phyloP scores from a whole-genome alignment of 2,797 vertebrate species.

The Lemur catta region DNA sequence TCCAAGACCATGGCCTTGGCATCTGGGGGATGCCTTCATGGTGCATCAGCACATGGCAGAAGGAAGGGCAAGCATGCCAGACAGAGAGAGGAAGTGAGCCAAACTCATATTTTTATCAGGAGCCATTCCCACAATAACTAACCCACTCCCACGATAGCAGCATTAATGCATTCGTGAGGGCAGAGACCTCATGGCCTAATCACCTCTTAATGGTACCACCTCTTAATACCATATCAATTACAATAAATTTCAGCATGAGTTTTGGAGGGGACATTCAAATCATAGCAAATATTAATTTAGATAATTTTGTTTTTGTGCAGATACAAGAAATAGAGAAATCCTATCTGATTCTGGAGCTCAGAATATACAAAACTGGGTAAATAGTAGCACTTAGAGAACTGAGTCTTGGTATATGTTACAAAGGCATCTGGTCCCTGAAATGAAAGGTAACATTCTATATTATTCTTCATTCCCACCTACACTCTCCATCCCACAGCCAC shows the following conservation, averaged over 20 bases:
- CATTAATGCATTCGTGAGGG: background rate
- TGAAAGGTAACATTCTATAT: background rate
- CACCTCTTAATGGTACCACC: background rate
- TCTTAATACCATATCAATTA: background rate
- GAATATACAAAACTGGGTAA: background rate
- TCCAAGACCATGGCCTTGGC: background rate
- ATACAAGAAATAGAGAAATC: background rate
- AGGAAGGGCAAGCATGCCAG: background rate
- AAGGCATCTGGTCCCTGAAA: background rate
- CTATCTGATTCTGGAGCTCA: background rate
- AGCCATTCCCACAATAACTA: background rate
- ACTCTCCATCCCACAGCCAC: background rate
- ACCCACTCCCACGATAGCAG: background rate
- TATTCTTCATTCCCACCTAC: background rate
- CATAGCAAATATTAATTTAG: background rate
- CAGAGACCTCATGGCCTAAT: background rate
- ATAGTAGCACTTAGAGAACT: background rate
- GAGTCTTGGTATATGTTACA: slow-evolving; percentile 44
- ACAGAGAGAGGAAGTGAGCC: background rate
- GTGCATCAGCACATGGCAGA: background rate
- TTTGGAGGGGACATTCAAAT: background rate
- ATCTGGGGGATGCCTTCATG: background rate
- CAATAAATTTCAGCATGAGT: background rate
- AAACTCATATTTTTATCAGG: background rate
- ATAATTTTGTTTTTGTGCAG: background rate